phyloP scores from a whole-genome alignment of 2,113 vertebrate genomes.

The Erpornis zantholeuca region DNA sequence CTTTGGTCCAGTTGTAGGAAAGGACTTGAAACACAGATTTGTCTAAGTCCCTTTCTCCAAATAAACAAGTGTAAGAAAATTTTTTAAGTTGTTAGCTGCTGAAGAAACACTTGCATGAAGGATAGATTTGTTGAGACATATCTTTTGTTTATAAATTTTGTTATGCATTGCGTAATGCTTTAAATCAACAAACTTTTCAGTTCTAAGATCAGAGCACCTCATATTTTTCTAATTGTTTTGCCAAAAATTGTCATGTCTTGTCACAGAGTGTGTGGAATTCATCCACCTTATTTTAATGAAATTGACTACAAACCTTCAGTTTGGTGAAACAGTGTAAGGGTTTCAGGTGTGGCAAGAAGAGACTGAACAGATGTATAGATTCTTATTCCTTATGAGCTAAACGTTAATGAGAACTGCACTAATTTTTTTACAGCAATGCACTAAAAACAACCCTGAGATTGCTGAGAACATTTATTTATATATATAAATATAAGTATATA shows the following conservation, averaged over 20 bases:
- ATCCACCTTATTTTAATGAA: conserved; percentile 75
- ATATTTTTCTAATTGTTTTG: conserved; percentile 87
- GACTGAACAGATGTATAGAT: conserved; percentile 74
- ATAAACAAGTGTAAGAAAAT: conserved; percentile 70
- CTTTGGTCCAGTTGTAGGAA: conserved; percentile 38
- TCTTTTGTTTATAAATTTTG: conserved; percentile 81
- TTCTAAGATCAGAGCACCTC: conserved; percentile 78
- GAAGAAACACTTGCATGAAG: conserved; percentile 88
- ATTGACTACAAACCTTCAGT: conserved; percentile 69
- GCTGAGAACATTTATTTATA: conserved; percentile 94
- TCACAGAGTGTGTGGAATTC: conserved; percentile 75
- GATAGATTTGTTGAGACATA: conserved; percentile 79
- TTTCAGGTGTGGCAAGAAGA: conserved; percentile 74
- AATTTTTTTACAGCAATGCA: conserved; percentile 95
- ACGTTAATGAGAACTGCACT: conserved; percentile 92
- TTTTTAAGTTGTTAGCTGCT: conserved; percentile 78
- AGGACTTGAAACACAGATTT: conserved; percentile 66
- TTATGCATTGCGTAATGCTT: conserved; percentile 89
- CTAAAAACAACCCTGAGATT: conserved; percentile 87
- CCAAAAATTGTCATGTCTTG: conserved; percentile 90
- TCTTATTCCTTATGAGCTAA: conserved; percentile 83
- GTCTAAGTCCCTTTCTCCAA: conserved; percentile 62
- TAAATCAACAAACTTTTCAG: conserved; percentile 76
- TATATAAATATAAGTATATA: conserved; percentile 85
- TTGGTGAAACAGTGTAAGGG: conserved; percentile 63